These are phyloP conservation scores for Mythimna loreyi DNA, from an alignment of 2,888 invertebrate species.

Conservation along the genomic window DNA sequence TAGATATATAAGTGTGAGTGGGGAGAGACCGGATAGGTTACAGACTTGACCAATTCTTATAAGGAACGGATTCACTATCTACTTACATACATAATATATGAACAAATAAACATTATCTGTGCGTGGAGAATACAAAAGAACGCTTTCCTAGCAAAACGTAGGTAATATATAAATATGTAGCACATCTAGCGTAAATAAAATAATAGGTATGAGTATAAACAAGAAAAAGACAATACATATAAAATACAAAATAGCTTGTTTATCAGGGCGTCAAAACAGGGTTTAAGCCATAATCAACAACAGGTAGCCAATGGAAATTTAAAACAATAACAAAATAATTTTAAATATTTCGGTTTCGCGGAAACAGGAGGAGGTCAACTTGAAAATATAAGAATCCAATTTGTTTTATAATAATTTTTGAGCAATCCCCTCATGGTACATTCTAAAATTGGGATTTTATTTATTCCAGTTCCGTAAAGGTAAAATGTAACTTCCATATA, in stretches of 20 bases:
- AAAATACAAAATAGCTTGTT: conserved; percentile 70
- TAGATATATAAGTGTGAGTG: conserved; percentile 18
- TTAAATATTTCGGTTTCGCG: conserved; percentile 76
- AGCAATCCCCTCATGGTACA: conserved; percentile 87
- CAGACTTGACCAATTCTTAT: conserved; percentile 34
- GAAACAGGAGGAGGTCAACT: conserved; percentile 90
- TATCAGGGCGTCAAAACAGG: conserved; percentile 87
- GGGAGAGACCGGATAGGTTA: conserved; percentile 35
- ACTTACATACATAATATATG: conserved; percentile 52
- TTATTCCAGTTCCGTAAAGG: conserved; percentile 48
- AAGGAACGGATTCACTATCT: conserved; percentile 43
- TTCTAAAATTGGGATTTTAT: conserved; percentile 64
- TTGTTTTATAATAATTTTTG: conserved; percentile 62
- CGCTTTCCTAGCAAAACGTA: conserved; percentile 52
- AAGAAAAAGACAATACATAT: conserved; percentile 67
- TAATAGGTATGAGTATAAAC: conserved; percentile 56
- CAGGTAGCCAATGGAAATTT: conserved; percentile 64
- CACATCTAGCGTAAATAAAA: conserved; percentile 57
- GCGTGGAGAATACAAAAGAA: conserved; percentile 38
- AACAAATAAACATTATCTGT: conserved; percentile 45
- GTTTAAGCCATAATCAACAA: conserved; percentile 74
- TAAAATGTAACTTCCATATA: conserved; percentile 84
- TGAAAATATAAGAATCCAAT: conserved; percentile 75
- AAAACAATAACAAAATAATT: conserved; percentile 72
- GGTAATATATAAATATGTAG: conserved; percentile 53